Percentiles rank a stretch among this genome's conserved stretches.
phyloP scores from a whole-genome alignment of 2,888 invertebrate species.

The Volucella inanis region DNA sequence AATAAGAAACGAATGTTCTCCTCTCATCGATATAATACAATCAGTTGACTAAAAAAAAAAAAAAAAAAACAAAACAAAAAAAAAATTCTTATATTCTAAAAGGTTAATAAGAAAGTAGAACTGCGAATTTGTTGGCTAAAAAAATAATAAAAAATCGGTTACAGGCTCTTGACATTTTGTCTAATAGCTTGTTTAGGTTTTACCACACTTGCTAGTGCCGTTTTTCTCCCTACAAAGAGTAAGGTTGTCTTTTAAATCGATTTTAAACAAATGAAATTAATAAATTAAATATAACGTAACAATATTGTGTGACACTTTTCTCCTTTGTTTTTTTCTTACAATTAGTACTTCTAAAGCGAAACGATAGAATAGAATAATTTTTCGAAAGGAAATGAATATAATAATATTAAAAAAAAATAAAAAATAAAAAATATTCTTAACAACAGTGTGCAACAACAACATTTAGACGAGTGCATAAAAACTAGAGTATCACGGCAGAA shows the following conservation, averaged over 20 bases:
- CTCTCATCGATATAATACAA: slow-evolving; percentile 46
- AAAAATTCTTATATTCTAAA: slow-evolving; percentile 2
- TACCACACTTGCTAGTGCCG: no score
- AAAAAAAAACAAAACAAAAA: slow-evolving; percentile 1
- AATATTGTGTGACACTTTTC: slow-evolving; percentile 2
- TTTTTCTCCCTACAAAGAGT: not conserved
- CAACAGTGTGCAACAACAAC: slow-evolving; percentile 75
- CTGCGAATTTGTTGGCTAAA: no score
- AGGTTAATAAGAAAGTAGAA: not conserved
- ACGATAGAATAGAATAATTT: slow-evolving; percentile 76
- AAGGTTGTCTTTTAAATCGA: not conserved
- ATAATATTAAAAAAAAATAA: slow-evolving; percentile 49
- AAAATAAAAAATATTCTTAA: slow-evolving; percentile 41
- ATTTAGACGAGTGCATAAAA: slow-evolving; percentile 68
- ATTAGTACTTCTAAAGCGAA: slow-evolving; percentile 56
- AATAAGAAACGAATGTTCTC: slow-evolving; percentile 14
- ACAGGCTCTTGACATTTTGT: no score
- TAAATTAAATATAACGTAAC: slow-evolving; percentile 3
- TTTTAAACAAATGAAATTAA: not conserved
- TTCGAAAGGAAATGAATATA: slow-evolving; percentile 68
- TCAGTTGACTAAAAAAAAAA: slow-evolving; percentile 17
- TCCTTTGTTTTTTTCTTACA: slow-evolving; percentile 23
- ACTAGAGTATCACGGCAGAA: slow-evolving; percentile 44
- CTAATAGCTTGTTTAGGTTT: no score
- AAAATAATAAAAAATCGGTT: no score